Base-by-base conservation (phyloP, 2,888 invertebrate species). In the Lydus trimaculatus region DNA sequence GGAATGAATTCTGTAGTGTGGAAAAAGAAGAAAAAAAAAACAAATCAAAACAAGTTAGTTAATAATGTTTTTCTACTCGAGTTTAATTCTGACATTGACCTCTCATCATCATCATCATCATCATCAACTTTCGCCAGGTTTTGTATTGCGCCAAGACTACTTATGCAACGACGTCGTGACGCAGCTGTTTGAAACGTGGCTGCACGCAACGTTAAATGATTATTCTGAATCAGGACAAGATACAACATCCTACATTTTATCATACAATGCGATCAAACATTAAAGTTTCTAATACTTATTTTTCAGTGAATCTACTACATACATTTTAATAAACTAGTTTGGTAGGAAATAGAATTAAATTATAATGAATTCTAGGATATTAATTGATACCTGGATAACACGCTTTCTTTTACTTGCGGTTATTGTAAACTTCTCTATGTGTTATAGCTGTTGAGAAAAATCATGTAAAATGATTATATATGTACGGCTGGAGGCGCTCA, bases 61-160 rank as follows among this genome's bases (percentile, higher is more conserved):
- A 36, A 36, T 13, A 13, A 15, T 2, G 43, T 17, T n/a, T 43
- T 7, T 43, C n/a, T 43, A 5, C 8, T 4, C n/a, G 17, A n/a
- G 43, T 17, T 43, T 43, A 69, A 64, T 72, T 72, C 61, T 75
- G 75, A 75, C 75, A 75, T 75, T 75, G 75, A 75, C 73, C 73
- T 67, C 72, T 60, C 70, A 67, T n/a, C n/a, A n/a, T n/a, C n/a
- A n/a, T n/a, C n/a, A n/a, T n/a, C n/a, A n/a, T n/a, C n/a, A n/a
- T n/a, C n/a, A n/a, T 71, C 72, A 71, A 72, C 75, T 75, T 75
- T 75, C 75, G 71, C 74, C 66, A 33, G 71, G 67, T 61, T 62
- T 67, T 69, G 67, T 61, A 65, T 67, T 69, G 69, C 73, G 64
- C 64, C 64, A 72, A 64, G 56, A 65, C 64, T 64, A 33, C 61